Percentiles rank a stretch among this genome's conserved stretches.
phyloP scores from a whole-genome alignment of 1,140 invertebrate species.

The Reticulitermes speratus region DNA sequence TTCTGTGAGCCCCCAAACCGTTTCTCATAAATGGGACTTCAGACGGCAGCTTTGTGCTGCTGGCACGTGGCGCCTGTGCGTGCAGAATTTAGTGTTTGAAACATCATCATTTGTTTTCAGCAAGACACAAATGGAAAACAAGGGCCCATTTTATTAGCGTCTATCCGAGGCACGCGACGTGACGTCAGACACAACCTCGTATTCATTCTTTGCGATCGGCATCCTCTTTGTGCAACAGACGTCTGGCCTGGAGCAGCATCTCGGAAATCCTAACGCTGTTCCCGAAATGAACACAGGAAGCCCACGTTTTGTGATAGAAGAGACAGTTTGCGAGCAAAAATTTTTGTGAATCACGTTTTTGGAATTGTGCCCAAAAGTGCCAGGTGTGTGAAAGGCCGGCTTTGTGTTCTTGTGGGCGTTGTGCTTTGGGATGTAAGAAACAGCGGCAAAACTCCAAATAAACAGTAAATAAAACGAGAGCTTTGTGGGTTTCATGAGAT shows the following conservation, averaged over 20 bases:
- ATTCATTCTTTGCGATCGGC: not conserved
- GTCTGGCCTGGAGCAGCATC: not conserved
- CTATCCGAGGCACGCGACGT: not conserved
- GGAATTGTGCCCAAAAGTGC: not conserved
- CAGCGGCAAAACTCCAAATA: not conserved
- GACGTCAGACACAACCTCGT: not conserved
- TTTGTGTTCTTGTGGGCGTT: not conserved
- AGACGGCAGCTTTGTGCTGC: not conserved
- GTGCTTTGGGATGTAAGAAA: not conserved
- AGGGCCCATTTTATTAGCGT: not conserved
- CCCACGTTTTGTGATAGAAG: not conserved
- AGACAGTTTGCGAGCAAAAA: slow-evolving; percentile 1
- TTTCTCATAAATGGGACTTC: not conserved
- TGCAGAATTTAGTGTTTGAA: not conserved
- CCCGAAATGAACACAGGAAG: not conserved
- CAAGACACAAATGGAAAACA: not conserved
- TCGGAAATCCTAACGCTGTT: no score
- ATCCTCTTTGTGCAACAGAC: not conserved
- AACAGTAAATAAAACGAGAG: not conserved
- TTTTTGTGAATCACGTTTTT: not conserved
- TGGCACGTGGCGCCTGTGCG: not conserved
- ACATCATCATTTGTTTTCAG: not conserved
- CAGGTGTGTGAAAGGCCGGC: not conserved
- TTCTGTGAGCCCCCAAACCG: no score
- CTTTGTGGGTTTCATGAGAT: not conserved